Conservation (phyloP, 2,113 vertebrate species). For the Melanerpes aurifrons region DNA sequence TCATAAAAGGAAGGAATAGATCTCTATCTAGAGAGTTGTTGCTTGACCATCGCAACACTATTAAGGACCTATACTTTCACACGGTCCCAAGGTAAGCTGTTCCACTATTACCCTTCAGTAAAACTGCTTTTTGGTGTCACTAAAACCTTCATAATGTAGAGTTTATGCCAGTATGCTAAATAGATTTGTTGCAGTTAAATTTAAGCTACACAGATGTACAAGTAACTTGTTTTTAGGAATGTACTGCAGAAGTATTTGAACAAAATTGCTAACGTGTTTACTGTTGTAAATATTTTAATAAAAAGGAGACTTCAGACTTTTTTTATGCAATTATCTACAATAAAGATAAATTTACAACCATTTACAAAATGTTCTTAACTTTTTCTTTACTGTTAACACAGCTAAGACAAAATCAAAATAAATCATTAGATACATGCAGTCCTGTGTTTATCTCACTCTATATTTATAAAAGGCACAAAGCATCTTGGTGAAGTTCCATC, state of each 20-base stretch:
- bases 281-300: constrained; percentile 74
- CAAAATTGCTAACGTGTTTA: constrained; percentile 61
- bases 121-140: constrained; percentile 41
- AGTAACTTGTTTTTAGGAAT: constrained; percentile 74
- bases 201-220: constrained; percentile 75
- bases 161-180: constrained; percentile 30
- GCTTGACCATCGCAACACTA: background rate
- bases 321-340: constrained; percentile 77
- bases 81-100: background rate
- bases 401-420: background rate
- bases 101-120: background rate
- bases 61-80: background rate
- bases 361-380: constrained; percentile 62
- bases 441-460: constrained; percentile 84
- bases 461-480: constrained; percentile 96
- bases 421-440: background rate
- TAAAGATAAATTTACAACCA: constrained; percentile 75
- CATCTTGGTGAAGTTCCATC: constrained; percentile 94
- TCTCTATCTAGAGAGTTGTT: background rate
- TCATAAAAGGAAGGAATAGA: background rate
- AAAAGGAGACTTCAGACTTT: constrained; percentile 62
- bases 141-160: constrained; percentile 11
- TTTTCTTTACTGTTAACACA: constrained; percentile 20
- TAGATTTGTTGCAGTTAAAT: constrained; percentile 63
- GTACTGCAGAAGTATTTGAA: constrained; percentile 65